These are phyloP conservation scores for Mareca penelope DNA, from an alignment of 2,797 vertebrate species.

Conservation along the genomic window DNA sequence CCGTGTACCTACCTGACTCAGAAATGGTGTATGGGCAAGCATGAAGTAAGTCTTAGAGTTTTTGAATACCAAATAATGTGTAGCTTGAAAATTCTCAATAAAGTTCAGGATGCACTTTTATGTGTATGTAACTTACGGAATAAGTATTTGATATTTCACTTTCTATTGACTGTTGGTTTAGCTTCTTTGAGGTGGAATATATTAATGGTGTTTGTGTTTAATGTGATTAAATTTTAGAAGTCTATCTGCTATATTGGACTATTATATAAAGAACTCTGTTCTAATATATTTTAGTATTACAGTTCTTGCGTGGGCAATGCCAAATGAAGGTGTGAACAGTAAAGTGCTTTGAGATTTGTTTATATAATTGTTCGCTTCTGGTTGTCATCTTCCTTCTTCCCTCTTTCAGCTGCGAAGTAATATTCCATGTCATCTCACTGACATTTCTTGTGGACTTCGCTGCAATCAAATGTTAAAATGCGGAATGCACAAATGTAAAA, in stretches of 20 bases:
- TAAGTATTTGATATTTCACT: background rate
- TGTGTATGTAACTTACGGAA: background rate
- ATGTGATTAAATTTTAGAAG: background rate
- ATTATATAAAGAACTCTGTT: background rate
- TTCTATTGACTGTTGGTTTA: background rate
- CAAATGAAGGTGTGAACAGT: background rate
- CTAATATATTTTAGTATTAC: background rate
- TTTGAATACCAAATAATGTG: background rate
- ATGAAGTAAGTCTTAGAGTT: conserved; percentile 87
- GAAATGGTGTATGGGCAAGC: conserved; percentile 99
- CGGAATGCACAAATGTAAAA: conserved; percentile 91
- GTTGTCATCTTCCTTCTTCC: background rate
- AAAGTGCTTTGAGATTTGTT: background rate
- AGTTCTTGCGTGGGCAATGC: background rate
- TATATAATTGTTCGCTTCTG: background rate
- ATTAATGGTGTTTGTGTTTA: background rate
- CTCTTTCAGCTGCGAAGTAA: conserved; percentile 90
- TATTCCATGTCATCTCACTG: conserved; percentile 95
- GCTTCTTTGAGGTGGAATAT: background rate
- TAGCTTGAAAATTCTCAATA: background rate
- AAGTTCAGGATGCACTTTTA: background rate
- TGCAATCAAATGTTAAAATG: conserved; percentile 89
- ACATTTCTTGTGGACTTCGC: conserved; percentile 94
- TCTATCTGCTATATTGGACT: background rate
- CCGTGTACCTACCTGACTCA: conserved; percentile 97